These are phyloP conservation scores for Diachrysia chrysitis DNA, from an alignment of 2,888 invertebrate genomes.

Conservation along the genomic window DNA sequence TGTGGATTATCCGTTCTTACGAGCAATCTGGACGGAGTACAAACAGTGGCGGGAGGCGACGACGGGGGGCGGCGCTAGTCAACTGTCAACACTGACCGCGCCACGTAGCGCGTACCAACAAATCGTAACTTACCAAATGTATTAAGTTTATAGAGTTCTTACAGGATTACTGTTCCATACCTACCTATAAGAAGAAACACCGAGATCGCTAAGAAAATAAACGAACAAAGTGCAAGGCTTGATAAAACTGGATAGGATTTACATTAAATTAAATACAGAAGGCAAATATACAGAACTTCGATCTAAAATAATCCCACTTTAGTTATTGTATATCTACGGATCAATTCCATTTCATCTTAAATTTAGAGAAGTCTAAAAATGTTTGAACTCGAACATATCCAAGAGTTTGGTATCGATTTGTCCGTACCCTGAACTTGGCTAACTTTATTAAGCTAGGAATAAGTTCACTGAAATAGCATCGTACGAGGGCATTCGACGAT, in stretches of 20 bases:
- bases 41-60: conserved; percentile 12
- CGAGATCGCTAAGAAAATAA: background rate
- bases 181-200: background rate
- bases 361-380: background rate
- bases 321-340: background rate
- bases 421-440: conserved; percentile 36
- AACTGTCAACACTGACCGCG: conserved; percentile 18
- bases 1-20: conserved; percentile 18
- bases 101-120: conserved; percentile 7
- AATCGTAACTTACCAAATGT: conserved; percentile 10
- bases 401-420: conserved; percentile 30
- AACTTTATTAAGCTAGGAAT: conserved; percentile 23
- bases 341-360: background rate
- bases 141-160: background rate
- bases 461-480: conserved; percentile 37
- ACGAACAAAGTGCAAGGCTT: background rate
- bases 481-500: conserved; percentile 5
- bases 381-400: background rate
- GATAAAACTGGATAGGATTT: background rate
- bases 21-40: conserved; percentile 11
- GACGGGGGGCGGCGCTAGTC: background rate
- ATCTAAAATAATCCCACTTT: background rate
- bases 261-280: conserved; percentile 4
- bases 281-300: conserved; percentile 1
- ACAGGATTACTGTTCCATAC: background rate